Evolutionary conservation across 2,113 vertebrate genomes (phyloP), one percentile per base, ranked within the genome.

Genomic region (Ammospiza nelsoni): DNA sequence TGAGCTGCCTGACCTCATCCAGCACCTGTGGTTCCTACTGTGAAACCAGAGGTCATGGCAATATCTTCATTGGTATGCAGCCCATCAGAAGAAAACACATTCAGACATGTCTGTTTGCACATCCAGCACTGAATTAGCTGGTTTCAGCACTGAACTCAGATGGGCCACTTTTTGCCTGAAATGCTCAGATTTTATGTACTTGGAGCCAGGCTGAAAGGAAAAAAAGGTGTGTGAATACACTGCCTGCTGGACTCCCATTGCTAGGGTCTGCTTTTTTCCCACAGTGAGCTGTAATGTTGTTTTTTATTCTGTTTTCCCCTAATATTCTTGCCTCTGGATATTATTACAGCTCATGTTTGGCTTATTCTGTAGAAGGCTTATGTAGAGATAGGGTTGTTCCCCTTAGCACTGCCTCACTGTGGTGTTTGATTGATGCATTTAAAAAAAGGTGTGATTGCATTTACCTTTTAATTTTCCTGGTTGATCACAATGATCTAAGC

Each of bases 381-480:
- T 67, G 72, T 77, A 59, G 66, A 80, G 43, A 65, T 48, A 73
- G 23, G 23, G 9, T 59, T 83, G 62, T 19, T 93, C 55, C 66
- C 33, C 27, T 61, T 76, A 92, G 58, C 43, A 51, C 62, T 90
- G 25, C 37, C 35, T 41, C 57, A 52, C 54, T 57, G 62, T 62
- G 33, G 55, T 72, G 49, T 69, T 82, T 87, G 66, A 86, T 20
- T 77, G 29, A 76, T 41, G 7, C 54, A 61, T 94, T 95, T 51
- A 3, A 59, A 87, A 87, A 65, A 81, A 29, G 0, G 2, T n/a
- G 33, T 57, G 75, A 61, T 58, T 77, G 57, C 55, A 74, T 92
- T 90, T 92, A 23, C 33, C 80, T 92, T 78, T 79, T 69, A 39
- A 44, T 95, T 90, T 93, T 95, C 39, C 48, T 66, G 29, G 12